Evolutionary conservation across 2,797 vertebrate genomes (phyloP), one percentile per base, ranked within the genome.

Genomic region (Notamacropus eugenii): DNA sequence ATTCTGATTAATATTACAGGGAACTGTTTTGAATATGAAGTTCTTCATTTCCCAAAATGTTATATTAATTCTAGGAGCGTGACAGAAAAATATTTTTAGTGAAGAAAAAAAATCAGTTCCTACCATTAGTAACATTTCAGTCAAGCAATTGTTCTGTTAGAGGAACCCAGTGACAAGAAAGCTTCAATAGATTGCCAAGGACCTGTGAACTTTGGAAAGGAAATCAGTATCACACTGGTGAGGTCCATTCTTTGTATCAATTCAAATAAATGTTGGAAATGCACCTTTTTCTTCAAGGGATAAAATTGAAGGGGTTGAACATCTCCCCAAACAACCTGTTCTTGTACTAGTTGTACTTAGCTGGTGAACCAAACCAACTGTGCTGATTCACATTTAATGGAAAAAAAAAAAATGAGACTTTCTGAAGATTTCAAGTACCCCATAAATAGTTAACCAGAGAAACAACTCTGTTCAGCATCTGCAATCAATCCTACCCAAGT

Each of bases 201-300:
- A 95, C 57, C 90, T 59, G 62, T n/a, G 46, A 92, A 29, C 40
- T 91, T 93, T 56, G 0, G n/a, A 58, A 93, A 55, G 24, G 22
- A 16, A 93, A 95, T 93, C 10, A 3, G 28, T 91, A 59, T 59
- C 58, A n/a, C 93, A 94, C 87, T 40, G n/a, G 54, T 52, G 93
- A 82, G 11, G 58, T 95, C 62, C 91, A 91, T 27, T 90, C 91
- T 90, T 56, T 16, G 3, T 5, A 40, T 11, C 67, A 27, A 19
- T 56, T 97, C 82, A 59, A 22, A 28, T 93, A 40, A 94, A 91
- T 93, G 90, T 82, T 90, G n/a, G 67, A 90, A 82, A 87, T 46
- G 22, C 16, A 93, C 1, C 8, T 92, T 95, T 95, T 92, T 10
- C 54, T 91, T 40, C 91, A 46, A 90, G 29, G 31, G 52, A n/a